Evolutionary conservation across 2,113 vertebrate genomes (phyloP).

Genomic region (Brevimyrus niger): DNA sequence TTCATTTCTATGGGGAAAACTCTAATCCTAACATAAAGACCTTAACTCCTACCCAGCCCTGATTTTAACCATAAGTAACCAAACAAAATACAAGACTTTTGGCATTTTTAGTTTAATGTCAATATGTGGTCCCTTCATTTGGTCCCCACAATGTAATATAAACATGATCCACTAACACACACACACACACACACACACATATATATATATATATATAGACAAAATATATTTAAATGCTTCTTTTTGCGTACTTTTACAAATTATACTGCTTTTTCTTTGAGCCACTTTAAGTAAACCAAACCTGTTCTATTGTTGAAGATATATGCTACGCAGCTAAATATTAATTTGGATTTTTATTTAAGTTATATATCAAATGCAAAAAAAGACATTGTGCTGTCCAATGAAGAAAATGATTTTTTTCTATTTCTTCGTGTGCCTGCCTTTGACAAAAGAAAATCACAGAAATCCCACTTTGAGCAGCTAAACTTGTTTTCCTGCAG

Average conservation of each 20-base stretch:
- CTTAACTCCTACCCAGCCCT: too few species aligned
- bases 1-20: too few species aligned
- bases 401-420: neutral
- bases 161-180: too few species aligned
- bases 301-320: neutral
- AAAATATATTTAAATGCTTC: neutral
- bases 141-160: too few species aligned
- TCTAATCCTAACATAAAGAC: too few species aligned
- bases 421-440: neutral
- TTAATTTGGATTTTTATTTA: neutral
- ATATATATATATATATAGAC: too few species aligned
- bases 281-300: neutral
- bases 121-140: too few species aligned
- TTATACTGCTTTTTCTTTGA: neutral
- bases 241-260: neutral
- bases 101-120: too few species aligned
- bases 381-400: neutral
- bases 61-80: too few species aligned
- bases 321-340: neutral
- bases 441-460: neutral
- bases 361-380: neutral
- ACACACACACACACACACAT: too few species aligned
- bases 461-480: neutral
- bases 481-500: neutral
- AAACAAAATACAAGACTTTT: too few species aligned